Conservation (phyloP, 2,113 vertebrate genomes). For the Cyanoliseus patagonus region DNA sequence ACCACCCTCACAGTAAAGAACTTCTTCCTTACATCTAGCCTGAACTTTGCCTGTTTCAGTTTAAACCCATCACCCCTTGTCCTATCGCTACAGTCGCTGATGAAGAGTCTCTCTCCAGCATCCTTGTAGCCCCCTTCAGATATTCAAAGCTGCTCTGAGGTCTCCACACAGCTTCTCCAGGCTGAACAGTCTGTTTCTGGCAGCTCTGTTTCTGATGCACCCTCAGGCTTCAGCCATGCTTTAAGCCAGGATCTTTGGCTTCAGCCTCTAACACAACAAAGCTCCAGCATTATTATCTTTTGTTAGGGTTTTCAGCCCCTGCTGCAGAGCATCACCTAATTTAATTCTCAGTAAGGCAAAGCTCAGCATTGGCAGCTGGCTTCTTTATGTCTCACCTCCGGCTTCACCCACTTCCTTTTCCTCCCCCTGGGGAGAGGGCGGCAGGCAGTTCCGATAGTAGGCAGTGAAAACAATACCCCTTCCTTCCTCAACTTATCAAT, state of each 20-base stretch:
- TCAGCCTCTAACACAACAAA: background rate
- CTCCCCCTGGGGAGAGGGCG: background rate
- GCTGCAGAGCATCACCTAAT: background rate
- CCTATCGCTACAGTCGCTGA: background rate
- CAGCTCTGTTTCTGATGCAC: rapidly evolving
- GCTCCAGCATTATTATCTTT: background rate
- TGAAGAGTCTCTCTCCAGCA: background rate
- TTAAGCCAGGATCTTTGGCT: background rate
- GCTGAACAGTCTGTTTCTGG: background rate
- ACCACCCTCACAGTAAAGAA: background rate
- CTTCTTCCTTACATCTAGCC: background rate
- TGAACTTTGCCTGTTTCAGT: background rate
- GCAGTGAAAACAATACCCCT: background rate
- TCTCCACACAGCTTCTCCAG: background rate
- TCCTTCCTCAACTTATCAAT: background rate
- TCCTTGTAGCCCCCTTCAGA: background rate
- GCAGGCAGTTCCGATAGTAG: background rate
- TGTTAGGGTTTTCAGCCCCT: background rate
- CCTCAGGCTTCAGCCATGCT: background rate
- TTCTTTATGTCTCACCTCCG: background rate
- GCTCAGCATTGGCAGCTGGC: background rate
- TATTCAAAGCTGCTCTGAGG: background rate
- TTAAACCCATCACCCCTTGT: background rate
- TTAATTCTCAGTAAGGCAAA: background rate
- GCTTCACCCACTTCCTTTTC: background rate